These are phyloP conservation scores for Cyclophora albipunctata DNA, from an alignment of 2,888 invertebrate species.

Conservation along the genomic window DNA sequence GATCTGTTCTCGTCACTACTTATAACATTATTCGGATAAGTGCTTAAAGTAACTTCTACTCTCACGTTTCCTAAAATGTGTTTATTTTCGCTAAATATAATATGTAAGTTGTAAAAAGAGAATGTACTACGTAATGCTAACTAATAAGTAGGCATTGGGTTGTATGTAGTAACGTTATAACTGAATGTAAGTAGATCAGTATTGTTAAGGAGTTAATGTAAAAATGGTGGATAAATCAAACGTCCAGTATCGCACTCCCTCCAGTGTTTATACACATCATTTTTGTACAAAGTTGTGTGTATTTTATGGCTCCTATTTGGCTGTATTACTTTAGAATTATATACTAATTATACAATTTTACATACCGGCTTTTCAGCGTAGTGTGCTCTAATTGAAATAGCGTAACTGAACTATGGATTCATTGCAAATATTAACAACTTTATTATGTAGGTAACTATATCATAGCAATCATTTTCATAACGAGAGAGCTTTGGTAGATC, in stretches of 20 bases:
- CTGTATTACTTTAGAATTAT: slow-evolving; percentile 37
- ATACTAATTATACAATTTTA: slow-evolving; percentile 16
- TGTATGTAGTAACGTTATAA: slow-evolving; percentile 1
- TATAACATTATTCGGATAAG: slow-evolving; percentile 8
- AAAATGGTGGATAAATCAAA: slow-evolving; percentile 52
- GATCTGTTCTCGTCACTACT: background rate
- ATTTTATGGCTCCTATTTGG: slow-evolving; percentile 50
- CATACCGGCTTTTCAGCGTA: slow-evolving; percentile 2
- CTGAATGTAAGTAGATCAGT: background rate
- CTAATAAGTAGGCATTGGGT: no score
- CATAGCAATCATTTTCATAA: no score
- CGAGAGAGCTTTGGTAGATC: no score
- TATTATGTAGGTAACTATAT: no score
- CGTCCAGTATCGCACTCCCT: slow-evolving; percentile 76
- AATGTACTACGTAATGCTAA: no score
- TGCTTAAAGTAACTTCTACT: slow-evolving; percentile 7
- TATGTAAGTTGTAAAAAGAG: slow-evolving; percentile 8
- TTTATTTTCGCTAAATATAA: slow-evolving; percentile 7
- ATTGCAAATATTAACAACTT: no score
- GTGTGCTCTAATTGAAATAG: background rate
- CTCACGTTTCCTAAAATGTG: slow-evolving; percentile 2
- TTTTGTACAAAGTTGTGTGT: slow-evolving; percentile 65
- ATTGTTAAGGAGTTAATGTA: slow-evolving; percentile 26
- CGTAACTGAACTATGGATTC: no score
- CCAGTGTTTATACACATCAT: slow-evolving; percentile 69